phyloP scores from a whole-genome alignment of 1,140 invertebrate genomes.

The Bombus impatiens region DNA sequence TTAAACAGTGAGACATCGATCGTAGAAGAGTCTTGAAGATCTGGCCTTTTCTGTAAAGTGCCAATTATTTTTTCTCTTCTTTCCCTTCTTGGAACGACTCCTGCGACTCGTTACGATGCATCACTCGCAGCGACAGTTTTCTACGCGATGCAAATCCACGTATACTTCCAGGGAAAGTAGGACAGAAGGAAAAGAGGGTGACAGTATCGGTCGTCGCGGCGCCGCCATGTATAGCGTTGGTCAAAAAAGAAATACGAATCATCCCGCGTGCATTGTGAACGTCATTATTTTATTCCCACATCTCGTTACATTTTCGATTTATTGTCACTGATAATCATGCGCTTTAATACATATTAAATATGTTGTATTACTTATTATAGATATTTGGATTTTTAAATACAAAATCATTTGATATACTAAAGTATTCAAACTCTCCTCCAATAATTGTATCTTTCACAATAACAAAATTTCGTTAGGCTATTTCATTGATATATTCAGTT shows the following conservation, averaged over 20 bases:
- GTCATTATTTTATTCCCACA: not conserved
- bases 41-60: conserved; percentile 12
- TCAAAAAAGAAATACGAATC: not conserved
- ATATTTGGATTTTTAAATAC: not conserved
- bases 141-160: conserved; percentile 53
- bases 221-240: not conserved
- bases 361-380: not conserved
- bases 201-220: conserved; percentile 35
- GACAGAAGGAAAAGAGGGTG: conserved; percentile 53
- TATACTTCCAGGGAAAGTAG: conserved; percentile 57
- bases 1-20: not conserved
- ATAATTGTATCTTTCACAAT: too few species aligned
- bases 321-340: not conserved
- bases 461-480: too few species aligned
- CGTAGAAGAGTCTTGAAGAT: not conserved
- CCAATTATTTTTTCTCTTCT: conserved; percentile 47
- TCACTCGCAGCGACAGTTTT: conserved; percentile 46
- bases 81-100: conserved; percentile 7
- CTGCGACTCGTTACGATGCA: conserved; percentile 57
- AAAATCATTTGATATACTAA: too few species aligned
- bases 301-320: not conserved
- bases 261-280: not conserved
- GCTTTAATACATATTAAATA: not conserved
- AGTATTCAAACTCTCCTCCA: too few species aligned
- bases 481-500: too few species aligned